These are phyloP conservation scores for Pseudochirops cupreus DNA, from an alignment of 2,797 vertebrate species.

Conservation along the genomic window DNA sequence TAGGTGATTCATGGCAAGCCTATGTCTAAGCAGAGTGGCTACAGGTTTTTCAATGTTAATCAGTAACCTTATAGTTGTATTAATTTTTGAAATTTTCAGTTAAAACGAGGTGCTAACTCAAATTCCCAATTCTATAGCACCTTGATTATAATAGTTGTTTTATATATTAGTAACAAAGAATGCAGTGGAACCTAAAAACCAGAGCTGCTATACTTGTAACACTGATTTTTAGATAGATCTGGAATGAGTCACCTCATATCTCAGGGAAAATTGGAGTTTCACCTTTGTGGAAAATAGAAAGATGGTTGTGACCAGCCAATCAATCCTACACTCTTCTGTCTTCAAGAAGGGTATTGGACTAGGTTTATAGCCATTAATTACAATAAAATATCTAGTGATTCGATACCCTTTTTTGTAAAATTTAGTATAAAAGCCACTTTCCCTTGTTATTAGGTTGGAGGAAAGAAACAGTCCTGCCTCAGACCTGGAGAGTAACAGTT, in stretches of 20 bases:
- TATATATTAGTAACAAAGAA: background rate
- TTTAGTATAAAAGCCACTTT: background rate
- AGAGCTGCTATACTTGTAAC: background rate
- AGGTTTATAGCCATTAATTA: background rate
- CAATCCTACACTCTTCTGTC: background rate
- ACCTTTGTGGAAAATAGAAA: background rate
- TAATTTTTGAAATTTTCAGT: background rate
- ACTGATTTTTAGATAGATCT: background rate
- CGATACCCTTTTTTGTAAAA: background rate
- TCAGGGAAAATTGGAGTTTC: background rate
- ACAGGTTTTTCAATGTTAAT: background rate
- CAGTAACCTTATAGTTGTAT: background rate
- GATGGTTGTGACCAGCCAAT: background rate
- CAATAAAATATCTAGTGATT: background rate
- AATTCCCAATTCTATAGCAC: background rate
- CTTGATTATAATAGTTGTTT: background rate
- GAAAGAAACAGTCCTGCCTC: background rate
- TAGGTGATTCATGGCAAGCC: background rate
- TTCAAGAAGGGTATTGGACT: background rate
- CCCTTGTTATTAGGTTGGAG: background rate
- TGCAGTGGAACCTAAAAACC: background rate
- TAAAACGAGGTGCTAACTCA: background rate
- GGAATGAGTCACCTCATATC: background rate
- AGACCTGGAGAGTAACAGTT: background rate
- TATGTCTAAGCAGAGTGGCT: background rate